A percentile compares a stretch with the other conserved stretches of the same genome.
These are phyloP conservation scores for Dermochelys coriacea DNA, from an alignment of 2,797 vertebrate genomes.

Conservation along the genomic window DNA sequence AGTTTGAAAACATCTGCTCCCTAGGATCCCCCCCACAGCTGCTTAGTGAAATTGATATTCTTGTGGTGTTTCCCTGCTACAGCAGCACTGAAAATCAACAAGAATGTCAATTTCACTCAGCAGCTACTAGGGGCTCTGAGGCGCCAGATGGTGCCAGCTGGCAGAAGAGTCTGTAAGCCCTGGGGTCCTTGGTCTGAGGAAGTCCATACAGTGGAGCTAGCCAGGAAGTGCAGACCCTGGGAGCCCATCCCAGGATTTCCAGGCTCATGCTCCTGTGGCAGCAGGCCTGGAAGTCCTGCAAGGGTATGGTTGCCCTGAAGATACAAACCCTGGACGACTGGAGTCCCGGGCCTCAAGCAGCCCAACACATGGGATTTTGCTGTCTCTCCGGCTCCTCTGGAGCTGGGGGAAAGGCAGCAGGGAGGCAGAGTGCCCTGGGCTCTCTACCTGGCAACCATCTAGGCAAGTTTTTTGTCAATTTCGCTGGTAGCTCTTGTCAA, in stretches of 20 bases:
- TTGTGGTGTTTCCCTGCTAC: background rate
- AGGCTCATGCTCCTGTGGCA: background rate
- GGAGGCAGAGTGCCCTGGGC: background rate
- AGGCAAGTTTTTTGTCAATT: background rate
- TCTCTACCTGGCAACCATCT: background rate
- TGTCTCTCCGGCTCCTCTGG: background rate
- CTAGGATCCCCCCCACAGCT: background rate
- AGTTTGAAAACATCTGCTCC: background rate
- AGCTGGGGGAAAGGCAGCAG: background rate
- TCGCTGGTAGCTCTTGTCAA: too few relatives aligned
- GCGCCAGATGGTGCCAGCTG: background rate
- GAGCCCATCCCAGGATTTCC: background rate
- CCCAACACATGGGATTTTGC: background rate
- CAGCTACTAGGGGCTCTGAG: background rate
- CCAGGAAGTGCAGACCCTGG: background rate
- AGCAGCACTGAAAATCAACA: background rate
- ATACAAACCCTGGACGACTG: background rate
- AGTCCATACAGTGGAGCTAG: background rate
- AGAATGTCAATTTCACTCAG: background rate
- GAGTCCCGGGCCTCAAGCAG: background rate
- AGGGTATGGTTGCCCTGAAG: background rate
- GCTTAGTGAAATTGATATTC: background rate
- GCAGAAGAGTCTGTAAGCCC: background rate
- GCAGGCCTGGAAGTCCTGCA: background rate
- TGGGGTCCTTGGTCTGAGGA: background rate